These are phyloP conservation scores for Limnephilus marmoratus DNA, from an alignment of 2,888 invertebrate genomes.

Conservation along the genomic window DNA sequence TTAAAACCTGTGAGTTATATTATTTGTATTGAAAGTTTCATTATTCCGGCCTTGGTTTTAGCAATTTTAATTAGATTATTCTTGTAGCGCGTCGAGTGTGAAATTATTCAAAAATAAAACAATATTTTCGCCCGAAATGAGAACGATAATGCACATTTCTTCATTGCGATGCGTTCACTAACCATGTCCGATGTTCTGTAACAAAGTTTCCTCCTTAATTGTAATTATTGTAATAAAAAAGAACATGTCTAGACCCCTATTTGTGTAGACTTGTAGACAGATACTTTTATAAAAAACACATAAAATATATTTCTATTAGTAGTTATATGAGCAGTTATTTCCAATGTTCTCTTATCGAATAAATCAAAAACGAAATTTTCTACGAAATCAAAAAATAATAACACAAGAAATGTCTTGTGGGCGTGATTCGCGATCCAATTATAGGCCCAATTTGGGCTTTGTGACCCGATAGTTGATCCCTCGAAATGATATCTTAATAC, in stretches of 20 bases:
- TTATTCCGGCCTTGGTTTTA: constrained; percentile 37
- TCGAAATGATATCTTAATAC: too few relatives aligned
- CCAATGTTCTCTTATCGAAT: too few relatives aligned
- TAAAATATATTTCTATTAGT: too few relatives aligned
- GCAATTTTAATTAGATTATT: constrained; percentile 33
- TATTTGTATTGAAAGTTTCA: constrained; percentile 3
- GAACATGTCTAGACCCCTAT: not conserved
- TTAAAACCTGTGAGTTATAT: not conserved
- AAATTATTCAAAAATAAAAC: constrained; percentile 33
- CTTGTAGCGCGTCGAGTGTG: constrained; percentile 6
- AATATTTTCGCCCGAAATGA: constrained; percentile 25
- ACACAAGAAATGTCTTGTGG: too few relatives aligned
- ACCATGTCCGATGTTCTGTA: constrained; percentile 37
- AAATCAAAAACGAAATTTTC: too few relatives aligned
- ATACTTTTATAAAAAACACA: too few relatives aligned
- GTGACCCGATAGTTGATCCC: too few relatives aligned
- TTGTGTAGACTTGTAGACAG: not conserved
- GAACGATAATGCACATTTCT: constrained; percentile 55
- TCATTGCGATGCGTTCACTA: constrained; percentile 46
- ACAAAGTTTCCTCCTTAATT: not conserved
- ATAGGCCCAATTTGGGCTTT: too few relatives aligned
- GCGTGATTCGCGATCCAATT: too few relatives aligned
- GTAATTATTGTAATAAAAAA: not conserved
- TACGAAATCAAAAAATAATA: too few relatives aligned
- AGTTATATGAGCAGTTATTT: too few relatives aligned